Evolutionary conservation across 2,797 vertebrate genomes (phyloP), one percentile per base, ranked within the genome.

Genomic region (Ptychadena robeensis): DNA sequence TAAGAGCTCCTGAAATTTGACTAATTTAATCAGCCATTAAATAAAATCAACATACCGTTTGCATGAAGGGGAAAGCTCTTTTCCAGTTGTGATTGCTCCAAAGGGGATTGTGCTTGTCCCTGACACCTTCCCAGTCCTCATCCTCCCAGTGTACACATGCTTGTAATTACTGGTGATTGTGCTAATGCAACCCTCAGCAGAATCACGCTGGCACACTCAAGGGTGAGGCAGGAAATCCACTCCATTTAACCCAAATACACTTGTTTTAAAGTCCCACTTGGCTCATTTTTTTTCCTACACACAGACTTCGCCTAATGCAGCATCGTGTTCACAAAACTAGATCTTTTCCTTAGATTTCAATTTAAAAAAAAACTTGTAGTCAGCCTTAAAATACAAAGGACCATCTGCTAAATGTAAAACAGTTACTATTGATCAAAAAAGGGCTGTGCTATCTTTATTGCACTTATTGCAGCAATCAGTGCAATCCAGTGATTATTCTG

Each of bases 111-210:
- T 70, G 80, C 82, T 85, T 82, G 86, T 87, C 65, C 85, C 82
- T 86, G 86, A 86, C 85, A 87, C 87, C 82, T 90, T 89, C 85
- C 86, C 86, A 69, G 32, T 86, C 86, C 83, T 73, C 86, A 67
- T 87, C 85, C 88, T 80, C 83, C 61, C 81, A 35, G 74, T 78
- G 82, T 81, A 84, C 85, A 83, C 85, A 8, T 72, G 69, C 68
- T 78, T 83, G 66, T 86, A 86, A 80, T 87, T 86, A 87, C 86
- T 68, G 48, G 80, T 53, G 82, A 84, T 83, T 31, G 85, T 44
- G 82, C 81, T 88, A 88, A 88, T 74, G 87, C 86, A 69, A 79
- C 80, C 83, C 86, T 31, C 18, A 73, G 86, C 85, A 14, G 87
- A 88, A 87, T 85, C 85, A 1, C 18, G 79, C 87, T 66, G 86